Evolutionary conservation across 2,113 vertebrate species (phyloP).

Genomic region (Butorides virescens): DNA sequence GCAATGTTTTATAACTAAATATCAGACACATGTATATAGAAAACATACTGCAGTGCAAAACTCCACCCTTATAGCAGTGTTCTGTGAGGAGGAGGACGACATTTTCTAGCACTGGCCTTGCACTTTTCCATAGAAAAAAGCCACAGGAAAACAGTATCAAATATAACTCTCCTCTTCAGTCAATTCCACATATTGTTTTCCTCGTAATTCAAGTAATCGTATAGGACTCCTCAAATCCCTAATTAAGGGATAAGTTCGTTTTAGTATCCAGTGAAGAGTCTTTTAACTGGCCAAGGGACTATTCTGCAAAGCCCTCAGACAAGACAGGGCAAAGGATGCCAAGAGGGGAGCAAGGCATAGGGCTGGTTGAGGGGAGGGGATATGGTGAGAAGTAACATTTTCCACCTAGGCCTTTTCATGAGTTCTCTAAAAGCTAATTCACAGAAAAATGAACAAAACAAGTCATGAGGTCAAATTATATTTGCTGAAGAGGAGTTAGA

Average conservation of each 20-base stretch:
- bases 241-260: background rate
- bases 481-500: constrained; percentile 50
- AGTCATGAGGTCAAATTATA: background rate
- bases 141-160: background rate
- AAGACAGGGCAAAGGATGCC: background rate
- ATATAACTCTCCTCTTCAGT: background rate
- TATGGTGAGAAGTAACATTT: background rate
- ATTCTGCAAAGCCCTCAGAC: background rate
- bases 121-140: background rate
- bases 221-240: background rate
- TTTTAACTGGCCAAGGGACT: background rate
- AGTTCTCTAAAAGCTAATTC: background rate
- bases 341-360: background rate
- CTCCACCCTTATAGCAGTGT: background rate
- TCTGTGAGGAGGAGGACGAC: background rate
- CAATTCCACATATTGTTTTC: background rate
- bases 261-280: background rate
- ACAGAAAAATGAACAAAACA: constrained; percentile 9
- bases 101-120: background rate
- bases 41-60: background rate
- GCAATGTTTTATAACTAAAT: constrained; percentile 1
- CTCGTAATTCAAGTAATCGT: background rate
- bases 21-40: background rate
- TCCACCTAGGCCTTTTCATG: background rate
- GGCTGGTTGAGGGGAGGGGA: accelerated